Conservation (phyloP, 1,140 invertebrate species). For the Ceratina japonica region DNA sequence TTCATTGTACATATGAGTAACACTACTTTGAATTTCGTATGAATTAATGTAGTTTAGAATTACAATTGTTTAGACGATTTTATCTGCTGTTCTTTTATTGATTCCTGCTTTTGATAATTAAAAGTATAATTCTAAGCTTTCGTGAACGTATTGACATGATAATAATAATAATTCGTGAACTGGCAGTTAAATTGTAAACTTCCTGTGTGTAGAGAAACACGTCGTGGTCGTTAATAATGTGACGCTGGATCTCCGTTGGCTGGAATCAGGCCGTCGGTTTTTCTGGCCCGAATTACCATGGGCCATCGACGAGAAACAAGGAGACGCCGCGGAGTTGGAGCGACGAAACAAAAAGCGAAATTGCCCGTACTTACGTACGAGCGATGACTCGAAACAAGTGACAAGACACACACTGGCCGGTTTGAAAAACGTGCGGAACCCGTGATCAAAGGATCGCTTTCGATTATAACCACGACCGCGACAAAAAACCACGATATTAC, state of each 20-base stretch:
- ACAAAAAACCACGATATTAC: conserved; percentile 17
- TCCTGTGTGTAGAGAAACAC: conserved; percentile 34
- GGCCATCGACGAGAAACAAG: conserved; percentile 17
- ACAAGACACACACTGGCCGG: conserved; percentile 37
- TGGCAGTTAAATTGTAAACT: conserved; percentile 18
- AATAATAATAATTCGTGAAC: background rate
- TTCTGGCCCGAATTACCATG: conserved; percentile 52
- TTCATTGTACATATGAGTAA: too few species aligned
- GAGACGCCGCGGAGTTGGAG: background rate
- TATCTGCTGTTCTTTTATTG: too few species aligned
- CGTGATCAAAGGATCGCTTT: conserved; percentile 63
- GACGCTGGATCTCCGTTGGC: conserved; percentile 5
- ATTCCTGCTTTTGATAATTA: too few species aligned
- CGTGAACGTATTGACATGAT: too few species aligned
- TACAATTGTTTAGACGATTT: too few species aligned
- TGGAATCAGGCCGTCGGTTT: conserved; percentile 55
- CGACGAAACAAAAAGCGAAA: conserved; percentile 56
- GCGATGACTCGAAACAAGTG: conserved; percentile 61
- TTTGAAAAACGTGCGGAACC: conserved; percentile 50
- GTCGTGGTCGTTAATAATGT: conserved; percentile 24
- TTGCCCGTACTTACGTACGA: conserved; percentile 57
- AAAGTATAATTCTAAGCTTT: too few species aligned
- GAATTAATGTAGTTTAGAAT: too few species aligned
- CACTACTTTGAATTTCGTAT: too few species aligned
- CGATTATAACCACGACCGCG: conserved; percentile 42